A percentile compares a stretch with the other conserved stretches of the same genome.
These are phyloP conservation scores for Caenorhabditis sp. DNA, from an alignment of 2,888 invertebrate genomes.

Conservation along the genomic window DNA sequence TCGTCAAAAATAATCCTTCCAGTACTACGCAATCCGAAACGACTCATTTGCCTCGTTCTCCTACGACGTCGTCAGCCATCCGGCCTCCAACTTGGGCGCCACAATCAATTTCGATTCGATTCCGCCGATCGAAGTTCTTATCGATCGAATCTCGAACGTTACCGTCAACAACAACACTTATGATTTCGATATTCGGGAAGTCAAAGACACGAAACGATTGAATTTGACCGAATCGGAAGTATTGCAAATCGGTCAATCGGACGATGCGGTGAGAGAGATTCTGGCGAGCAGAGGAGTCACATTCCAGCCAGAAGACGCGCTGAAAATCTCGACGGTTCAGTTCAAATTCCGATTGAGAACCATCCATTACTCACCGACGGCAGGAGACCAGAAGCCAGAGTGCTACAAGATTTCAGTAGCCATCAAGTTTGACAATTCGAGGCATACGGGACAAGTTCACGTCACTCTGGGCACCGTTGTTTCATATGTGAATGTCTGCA, in stretches of 20 bases:
- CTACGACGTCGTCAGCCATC: slow-evolving; percentile 67
- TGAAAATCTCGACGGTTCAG: slow-evolving; percentile 74
- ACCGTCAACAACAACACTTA: slow-evolving; percentile 76
- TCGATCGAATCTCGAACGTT: slow-evolving; percentile 76
- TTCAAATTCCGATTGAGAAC: slow-evolving; percentile 74
- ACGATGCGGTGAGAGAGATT: slow-evolving; percentile 62
- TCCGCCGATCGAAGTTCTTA: slow-evolving; percentile 68
- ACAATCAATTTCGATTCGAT: slow-evolving; percentile 62
- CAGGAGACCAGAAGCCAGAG: slow-evolving; percentile 77
- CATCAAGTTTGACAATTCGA: slow-evolving; percentile 77
- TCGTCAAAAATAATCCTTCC: slow-evolving; percentile 46
- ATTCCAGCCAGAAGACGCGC: slow-evolving; percentile 76
- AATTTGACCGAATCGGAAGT: slow-evolving; percentile 74
- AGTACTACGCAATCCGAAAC: slow-evolving; percentile 77
- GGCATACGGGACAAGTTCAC: slow-evolving; percentile 78
- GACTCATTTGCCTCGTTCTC: slow-evolving; percentile 78
- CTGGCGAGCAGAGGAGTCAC: slow-evolving; percentile 70
- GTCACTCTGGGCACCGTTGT: slow-evolving; percentile 74
- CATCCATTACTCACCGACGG: slow-evolving; percentile 68
- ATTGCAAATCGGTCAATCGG: slow-evolving; percentile 60
- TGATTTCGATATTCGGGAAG: slow-evolving; percentile 74
- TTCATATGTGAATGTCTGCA: slow-evolving; percentile 77
- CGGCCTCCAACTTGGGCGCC: slow-evolving; percentile 45
- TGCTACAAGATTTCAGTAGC: slow-evolving; percentile 75
- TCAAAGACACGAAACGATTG: slow-evolving; percentile 69